Evolutionary conservation across 1,140 invertebrate genomes (phyloP), one percentile per base, ranked within the genome.

Genomic region (Catajapyx aquilonaris): DNA sequence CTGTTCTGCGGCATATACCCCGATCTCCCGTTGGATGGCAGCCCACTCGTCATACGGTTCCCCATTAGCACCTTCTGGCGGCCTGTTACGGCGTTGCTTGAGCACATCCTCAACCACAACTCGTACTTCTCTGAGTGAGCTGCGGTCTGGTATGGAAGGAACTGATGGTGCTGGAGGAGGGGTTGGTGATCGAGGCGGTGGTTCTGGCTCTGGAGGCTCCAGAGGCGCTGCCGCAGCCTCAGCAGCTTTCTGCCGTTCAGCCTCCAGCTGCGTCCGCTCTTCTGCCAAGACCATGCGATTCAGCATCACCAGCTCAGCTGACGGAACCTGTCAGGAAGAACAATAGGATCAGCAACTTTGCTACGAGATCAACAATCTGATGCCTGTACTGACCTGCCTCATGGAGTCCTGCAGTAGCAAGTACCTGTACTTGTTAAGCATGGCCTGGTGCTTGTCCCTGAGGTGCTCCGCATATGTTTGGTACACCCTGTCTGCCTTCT

Each of bases 371-470:
- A 37, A 34, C 25, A 21, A 18, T 39, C 13, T 15, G 16, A 5
- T 10, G 32, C 16, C 15, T 22, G 23, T 34, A n/a, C 20, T 32
- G 7, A 20, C 19, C 19, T 5, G 21, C 20, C 9, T 13, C 71
- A 76, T 81, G 47, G 78, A 83, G 45, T 85, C 80, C 56, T 81
- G 78, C 32, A 84, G 53, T n/a, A 85, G 54, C 11, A 85, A 60
- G 49, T 71, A 70, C 34, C 73, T 68, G 52, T 81, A 86, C 55
- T 81, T 86, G 46, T 74, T 71, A 43, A 73, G 68, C 65, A 88
- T 73, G 31, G 64, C 60, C 11, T 66, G 62, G 49, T 75, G 80
- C 57, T 81, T 83, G 38, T 71, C 68, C 10, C 84, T 57, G 34
- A 84, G 62, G 49, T 73, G 68, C 48, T 71, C 60, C 1, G 81